Percentiles rank a stretch among this genome's conserved stretches.
Evolutionary conservation across 2,113 vertebrate species (phyloP).

Genomic region (Chrysochloris asiatica): DNA sequence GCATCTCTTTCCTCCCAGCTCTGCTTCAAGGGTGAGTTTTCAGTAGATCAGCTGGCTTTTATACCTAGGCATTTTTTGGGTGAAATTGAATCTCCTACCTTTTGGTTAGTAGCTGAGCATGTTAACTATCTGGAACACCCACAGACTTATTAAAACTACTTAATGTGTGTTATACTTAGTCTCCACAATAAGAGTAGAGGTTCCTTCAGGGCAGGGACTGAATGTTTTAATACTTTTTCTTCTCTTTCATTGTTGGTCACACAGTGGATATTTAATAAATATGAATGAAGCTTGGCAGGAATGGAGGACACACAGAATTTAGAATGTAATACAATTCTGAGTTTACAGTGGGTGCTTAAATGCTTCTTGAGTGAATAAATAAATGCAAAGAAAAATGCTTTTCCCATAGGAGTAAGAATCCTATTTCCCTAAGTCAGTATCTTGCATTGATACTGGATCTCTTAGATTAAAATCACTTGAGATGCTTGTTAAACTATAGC

Average conservation of each 20-base stretch:
- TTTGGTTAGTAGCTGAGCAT: neutral
- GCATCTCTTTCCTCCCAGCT: too few relatives aligned
- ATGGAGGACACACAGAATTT: neutral
- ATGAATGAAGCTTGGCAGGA: neutral
- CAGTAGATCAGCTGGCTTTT: neutral
- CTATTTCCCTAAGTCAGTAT: slow-evolving; percentile 1
- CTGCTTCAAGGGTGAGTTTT: neutral
- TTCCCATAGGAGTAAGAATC: neutral
- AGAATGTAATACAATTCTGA: slow-evolving; percentile 18
- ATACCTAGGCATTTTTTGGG: too few relatives aligned
- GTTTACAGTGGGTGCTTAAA: neutral
- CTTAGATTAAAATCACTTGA: slow-evolving; percentile 2
- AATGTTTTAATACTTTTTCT: neutral
- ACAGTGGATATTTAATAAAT: neutral
- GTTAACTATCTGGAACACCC: too few relatives aligned
- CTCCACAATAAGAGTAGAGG: neutral
- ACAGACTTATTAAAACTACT: neutral
- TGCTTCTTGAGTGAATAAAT: neutral
- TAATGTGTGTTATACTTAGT: neutral
- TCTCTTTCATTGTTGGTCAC: neutral
- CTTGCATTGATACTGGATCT: neutral
- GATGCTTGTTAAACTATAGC: slow-evolving; percentile 20
- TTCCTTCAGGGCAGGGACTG: neutral
- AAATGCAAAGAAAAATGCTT: too few relatives aligned
- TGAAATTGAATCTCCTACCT: neutral